A percentile compares a stretch with the other conserved stretches of the same genome.
phyloP scores from a whole-genome alignment of 1,140 invertebrate genomes.

The Littorina saxatilis region DNA sequence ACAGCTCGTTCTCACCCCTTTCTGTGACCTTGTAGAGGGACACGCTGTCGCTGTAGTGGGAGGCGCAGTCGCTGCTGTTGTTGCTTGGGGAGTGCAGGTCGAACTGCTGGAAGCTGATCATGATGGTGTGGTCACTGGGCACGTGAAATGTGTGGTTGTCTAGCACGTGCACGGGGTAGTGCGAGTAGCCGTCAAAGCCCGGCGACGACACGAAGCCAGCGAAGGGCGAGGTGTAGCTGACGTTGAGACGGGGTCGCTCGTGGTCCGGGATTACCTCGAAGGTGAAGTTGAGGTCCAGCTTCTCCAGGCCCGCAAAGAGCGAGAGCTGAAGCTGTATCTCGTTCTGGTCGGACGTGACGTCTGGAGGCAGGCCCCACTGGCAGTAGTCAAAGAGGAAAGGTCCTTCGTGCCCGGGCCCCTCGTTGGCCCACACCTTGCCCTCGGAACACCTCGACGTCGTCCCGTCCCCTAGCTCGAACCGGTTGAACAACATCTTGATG shows the following conservation, averaged over 20 bases:
- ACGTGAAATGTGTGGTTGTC: slow-evolving; percentile 28
- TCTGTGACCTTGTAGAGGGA: slow-evolving; percentile 16
- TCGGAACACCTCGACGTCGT: slow-evolving; percentile 14
- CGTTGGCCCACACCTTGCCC: slow-evolving; percentile 6
- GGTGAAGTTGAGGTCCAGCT: background rate
- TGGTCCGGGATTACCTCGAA: slow-evolving; percentile 31
- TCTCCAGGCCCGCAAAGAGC: slow-evolving; percentile 20
- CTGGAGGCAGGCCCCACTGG: slow-evolving; percentile 27
- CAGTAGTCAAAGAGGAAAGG: slow-evolving; percentile 31
- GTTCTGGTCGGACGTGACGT: slow-evolving; percentile 36
- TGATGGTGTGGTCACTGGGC: slow-evolving; percentile 22
- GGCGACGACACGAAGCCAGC: slow-evolving; percentile 28
- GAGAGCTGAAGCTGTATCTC: slow-evolving; percentile 26
- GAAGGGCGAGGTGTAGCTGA: slow-evolving; percentile 3
- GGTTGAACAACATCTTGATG: slow-evolving; percentile 31
- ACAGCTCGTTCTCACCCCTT: background rate
- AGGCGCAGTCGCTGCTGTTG: slow-evolving; percentile 12
- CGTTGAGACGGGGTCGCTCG: slow-evolving; percentile 21
- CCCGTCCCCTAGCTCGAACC: slow-evolving; percentile 7
- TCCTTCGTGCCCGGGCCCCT: background rate
- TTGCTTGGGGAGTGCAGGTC: slow-evolving; percentile 26
- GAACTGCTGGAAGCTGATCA: slow-evolving; percentile 40
- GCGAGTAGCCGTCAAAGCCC: slow-evolving; percentile 27
- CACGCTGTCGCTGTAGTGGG: slow-evolving; percentile 5
- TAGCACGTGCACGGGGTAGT: slow-evolving; percentile 31